phyloP scores from a whole-genome alignment of 37 sponge, comb jelly and placozoan genomes.

The Eunapius fragilis region DNA sequence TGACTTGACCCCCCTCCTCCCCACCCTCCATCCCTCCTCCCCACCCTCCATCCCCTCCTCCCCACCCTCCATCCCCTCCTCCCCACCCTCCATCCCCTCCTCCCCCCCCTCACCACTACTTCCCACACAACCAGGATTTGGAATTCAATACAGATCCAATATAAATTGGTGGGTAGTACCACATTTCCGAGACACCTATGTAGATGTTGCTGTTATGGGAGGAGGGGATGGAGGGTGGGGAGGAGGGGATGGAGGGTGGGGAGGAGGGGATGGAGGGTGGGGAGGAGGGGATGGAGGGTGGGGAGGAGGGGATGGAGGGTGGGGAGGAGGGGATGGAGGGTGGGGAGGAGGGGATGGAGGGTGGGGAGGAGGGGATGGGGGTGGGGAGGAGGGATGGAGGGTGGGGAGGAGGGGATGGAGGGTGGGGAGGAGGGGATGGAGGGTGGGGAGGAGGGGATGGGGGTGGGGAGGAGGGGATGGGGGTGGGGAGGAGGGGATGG shows the following conservation, averaged over 20 bases:
- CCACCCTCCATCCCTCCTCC: background rate
- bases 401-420: background rate
- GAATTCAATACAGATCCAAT: constrained; percentile 52
- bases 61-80: background rate
- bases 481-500: background rate
- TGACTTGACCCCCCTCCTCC: too few relatives aligned
- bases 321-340: background rate
- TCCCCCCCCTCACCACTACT: too few relatives aligned
- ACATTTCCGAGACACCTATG: too few relatives aligned
- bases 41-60: background rate
- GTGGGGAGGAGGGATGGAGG: background rate
- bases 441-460: background rate
- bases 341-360: background rate
- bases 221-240: constrained; percentile 22
- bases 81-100: too few relatives aligned
- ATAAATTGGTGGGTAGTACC: too few relatives aligned
- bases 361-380: background rate
- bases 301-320: background rate
- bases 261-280: constrained; percentile 12
- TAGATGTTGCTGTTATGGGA: background rate
- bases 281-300: constrained; percentile 41
- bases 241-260: constrained; percentile 49
- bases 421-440: background rate
- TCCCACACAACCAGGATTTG: constrained; percentile 5
- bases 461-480: too few relatives aligned